These are phyloP conservation scores for Tubulanus polymorphus DNA, from an alignment of 2,888 invertebrate species.

Conservation along the genomic window DNA sequence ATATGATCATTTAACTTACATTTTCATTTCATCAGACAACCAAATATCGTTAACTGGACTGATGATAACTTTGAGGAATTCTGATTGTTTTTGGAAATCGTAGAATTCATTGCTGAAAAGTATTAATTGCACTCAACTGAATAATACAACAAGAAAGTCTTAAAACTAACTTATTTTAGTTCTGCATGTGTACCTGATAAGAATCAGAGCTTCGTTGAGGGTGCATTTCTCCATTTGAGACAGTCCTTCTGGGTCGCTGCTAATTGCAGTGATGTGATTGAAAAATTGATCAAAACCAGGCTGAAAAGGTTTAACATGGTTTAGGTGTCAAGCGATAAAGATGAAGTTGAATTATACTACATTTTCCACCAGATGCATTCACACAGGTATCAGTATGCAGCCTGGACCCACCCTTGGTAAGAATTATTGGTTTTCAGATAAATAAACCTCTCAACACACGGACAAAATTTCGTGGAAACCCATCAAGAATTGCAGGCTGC, in stretches of 20 bases:
- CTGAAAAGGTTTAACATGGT: slow-evolving; percentile 20
- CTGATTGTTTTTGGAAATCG: slow-evolving; percentile 72
- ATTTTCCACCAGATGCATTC: too few relatives aligned
- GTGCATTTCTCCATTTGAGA: slow-evolving; percentile 80
- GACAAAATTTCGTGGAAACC: too few relatives aligned
- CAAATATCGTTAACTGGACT: slow-evolving; percentile 58
- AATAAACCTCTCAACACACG: too few relatives aligned
- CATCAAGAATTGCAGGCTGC: too few relatives aligned
- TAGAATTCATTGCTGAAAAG: slow-evolving; percentile 73
- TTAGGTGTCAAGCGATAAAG: neutral
- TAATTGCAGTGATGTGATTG: slow-evolving; percentile 68
- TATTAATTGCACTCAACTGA: too few relatives aligned
- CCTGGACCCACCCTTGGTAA: too few relatives aligned
- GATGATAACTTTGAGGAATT: slow-evolving; percentile 68
- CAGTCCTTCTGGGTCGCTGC: slow-evolving; percentile 64
- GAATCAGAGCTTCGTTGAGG: slow-evolving; percentile 58
- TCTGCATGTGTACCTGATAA: slow-evolving; percentile 53
- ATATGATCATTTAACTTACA: slow-evolving; percentile 42
- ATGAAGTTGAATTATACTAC: too few relatives aligned
- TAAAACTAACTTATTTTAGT: too few relatives aligned
- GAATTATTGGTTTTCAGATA: too few relatives aligned
- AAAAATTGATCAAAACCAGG: slow-evolving; percentile 84
- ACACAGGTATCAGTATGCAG: too few relatives aligned
- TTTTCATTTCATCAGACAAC: slow-evolving; percentile 40
- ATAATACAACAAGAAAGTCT: too few relatives aligned